Evolutionary conservation across 2,113 vertebrate genomes (phyloP).

Genomic region (Daboia siamensis): DNA sequence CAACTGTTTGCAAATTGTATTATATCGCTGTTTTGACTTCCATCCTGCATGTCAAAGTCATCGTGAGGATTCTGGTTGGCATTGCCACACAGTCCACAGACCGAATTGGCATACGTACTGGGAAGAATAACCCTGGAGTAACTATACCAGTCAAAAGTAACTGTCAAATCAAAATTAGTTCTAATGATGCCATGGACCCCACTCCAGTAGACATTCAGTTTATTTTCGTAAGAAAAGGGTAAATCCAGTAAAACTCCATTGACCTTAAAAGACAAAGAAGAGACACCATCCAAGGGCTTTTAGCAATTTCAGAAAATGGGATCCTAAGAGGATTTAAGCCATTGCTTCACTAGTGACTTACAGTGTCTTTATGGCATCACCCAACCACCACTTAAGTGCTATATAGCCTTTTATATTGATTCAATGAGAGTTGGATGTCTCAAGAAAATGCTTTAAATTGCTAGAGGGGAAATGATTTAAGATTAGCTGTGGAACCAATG

Average conservation of each 20-base stretch:
- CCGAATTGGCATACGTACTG: constrained; percentile 45
- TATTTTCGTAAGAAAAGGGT: constrained; percentile 50
- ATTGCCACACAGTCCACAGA: constrained; percentile 70
- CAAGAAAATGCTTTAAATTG: not conserved
- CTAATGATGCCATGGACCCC: constrained; percentile 49
- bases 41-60: constrained; percentile 41
- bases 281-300: not conserved
- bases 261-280: constrained; percentile 51
- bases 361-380: not conserved
- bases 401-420: not conserved
- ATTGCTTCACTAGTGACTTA: not conserved
- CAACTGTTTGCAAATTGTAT: constrained; percentile 53
- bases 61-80: constrained; percentile 55
- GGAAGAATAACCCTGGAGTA: constrained; percentile 55
- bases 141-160: constrained; percentile 52
- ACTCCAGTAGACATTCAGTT: constrained; percentile 33
- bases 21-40: not conserved
- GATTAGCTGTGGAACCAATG: not conserved
- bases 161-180: constrained; percentile 45
- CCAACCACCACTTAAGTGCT: not conserved
- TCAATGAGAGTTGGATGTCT: not conserved
- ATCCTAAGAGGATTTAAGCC: not conserved
- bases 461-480: not conserved
- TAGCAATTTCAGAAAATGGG: not conserved
- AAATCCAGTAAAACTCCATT: constrained; percentile 50